Evolutionary conservation across 2,888 invertebrate species (phyloP).

Genomic region (Heterodera filipjevi): DNA sequence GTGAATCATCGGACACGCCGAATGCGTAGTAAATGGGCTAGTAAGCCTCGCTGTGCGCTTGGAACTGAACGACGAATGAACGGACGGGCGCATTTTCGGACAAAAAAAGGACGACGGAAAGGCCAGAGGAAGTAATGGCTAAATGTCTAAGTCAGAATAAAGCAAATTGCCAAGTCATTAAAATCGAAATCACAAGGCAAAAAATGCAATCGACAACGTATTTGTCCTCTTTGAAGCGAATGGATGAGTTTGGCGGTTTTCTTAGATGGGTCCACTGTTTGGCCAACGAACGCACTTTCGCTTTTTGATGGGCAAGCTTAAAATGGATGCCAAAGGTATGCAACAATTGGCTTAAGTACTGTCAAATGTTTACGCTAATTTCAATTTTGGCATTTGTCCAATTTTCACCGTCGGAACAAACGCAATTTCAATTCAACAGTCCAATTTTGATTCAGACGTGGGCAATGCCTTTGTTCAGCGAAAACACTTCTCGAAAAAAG

Average conservation of each 20-base stretch:
- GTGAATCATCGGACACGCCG: conserved; percentile 59
- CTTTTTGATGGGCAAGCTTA: neutral
- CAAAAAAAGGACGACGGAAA: conserved; percentile 22
- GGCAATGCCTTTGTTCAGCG: neutral
- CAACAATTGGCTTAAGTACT: neutral
- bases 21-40: conserved; percentile 61
- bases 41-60: conserved; percentile 52
- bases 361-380: neutral
- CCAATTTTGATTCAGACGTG: neutral
- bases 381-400: neutral
- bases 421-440: neutral
- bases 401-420: neutral
- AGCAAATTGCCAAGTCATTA: too few relatives aligned
- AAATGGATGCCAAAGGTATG: neutral
- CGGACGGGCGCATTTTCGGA: conserved; percentile 53
- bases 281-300: neutral
- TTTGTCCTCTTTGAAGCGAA: conserved; percentile 62
- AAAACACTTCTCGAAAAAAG: neutral
- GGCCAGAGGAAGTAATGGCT: too few relatives aligned
- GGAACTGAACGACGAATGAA: conserved; percentile 50
- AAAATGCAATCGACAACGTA: conserved; percentile 51
- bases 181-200: too few relatives aligned
- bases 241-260: conserved; percentile 54
- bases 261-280: conserved; percentile 55
- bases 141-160: too few relatives aligned